These are phyloP conservation scores for Quadriops clusia DNA, from an alignment of 2,888 invertebrate genomes.

Conservation along the genomic window DNA sequence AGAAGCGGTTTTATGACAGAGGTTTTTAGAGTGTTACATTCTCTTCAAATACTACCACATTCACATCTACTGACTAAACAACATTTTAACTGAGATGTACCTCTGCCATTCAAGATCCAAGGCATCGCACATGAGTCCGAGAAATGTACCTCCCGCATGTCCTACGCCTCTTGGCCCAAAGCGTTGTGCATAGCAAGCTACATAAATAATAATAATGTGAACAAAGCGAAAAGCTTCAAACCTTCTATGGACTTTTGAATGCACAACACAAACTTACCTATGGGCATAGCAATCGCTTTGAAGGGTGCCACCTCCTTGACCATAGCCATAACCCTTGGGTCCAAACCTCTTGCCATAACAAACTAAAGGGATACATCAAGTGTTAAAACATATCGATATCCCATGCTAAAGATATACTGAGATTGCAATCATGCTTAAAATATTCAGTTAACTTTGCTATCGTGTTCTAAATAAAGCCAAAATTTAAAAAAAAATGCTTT, in stretches of 20 bases:
- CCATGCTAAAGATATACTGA: no score
- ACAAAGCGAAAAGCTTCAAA: slow-evolving; percentile 26
- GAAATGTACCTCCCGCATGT: slow-evolving; percentile 76
- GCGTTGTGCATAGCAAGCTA: slow-evolving; percentile 92
- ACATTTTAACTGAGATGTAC: slow-evolving; percentile 34
- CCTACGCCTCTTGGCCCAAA: slow-evolving; percentile 92
- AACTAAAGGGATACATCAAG: slow-evolving; percentile 53
- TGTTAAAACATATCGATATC: no score
- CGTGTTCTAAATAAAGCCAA: no score
- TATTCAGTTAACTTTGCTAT: no score
- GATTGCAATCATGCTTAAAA: no score
- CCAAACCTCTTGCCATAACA: slow-evolving; percentile 97
- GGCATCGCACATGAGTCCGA: slow-evolving; percentile 77
- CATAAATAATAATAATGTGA: slow-evolving; percentile 8
- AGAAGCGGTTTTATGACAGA: slow-evolving; percentile 15
- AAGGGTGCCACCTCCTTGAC: slow-evolving; percentile 89
- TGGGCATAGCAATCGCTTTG: slow-evolving; percentile 79
- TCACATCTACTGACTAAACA: slow-evolving; percentile 7
- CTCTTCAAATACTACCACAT: slow-evolving; percentile 5
- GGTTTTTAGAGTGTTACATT: slow-evolving; percentile 10
- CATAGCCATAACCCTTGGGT: slow-evolving; percentile 94
- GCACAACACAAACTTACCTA: slow-evolving; percentile 49
- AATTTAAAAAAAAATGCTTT: no score
- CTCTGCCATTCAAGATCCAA: slow-evolving; percentile 66
- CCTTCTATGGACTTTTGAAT: not conserved